Conservation (phyloP, 2,797 vertebrate species). For the Alfaro cultratus region DNA sequence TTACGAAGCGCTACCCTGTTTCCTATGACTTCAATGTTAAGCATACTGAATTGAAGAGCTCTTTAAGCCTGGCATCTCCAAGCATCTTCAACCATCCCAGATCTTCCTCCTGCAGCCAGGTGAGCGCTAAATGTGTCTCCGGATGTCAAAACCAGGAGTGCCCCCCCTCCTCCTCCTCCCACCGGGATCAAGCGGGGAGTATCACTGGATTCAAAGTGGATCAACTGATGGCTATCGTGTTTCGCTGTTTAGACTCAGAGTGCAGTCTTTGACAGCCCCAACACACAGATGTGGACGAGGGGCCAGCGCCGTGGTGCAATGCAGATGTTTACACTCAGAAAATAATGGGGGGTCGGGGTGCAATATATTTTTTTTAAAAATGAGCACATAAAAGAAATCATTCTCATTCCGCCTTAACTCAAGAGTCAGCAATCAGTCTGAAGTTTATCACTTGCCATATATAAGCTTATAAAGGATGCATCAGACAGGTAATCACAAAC, state of each 20-base stretch:
- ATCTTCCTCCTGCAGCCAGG: conserved; percentile 45
- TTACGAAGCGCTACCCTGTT: background rate
- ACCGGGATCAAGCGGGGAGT: conserved; percentile 71
- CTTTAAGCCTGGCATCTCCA: background rate
- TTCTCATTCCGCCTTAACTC: conserved; percentile 14
- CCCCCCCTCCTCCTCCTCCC: conserved; percentile 34
- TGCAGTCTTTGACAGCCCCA: conserved; percentile 44
- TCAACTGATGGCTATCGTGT: conserved; percentile 75
- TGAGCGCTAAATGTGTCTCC: conserved; percentile 60
- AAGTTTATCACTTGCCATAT: conserved; percentile 32
- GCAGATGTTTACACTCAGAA: conserved; percentile 74
- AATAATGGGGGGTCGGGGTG: background rate
- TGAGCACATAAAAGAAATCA: conserved; percentile 3
- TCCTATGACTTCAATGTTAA: background rate
- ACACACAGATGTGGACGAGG: conserved; percentile 67
- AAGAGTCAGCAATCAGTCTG: conserved; percentile 11
- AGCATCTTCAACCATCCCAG: background rate
- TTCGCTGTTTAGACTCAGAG: conserved; percentile 68
- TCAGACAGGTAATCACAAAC: conserved; percentile 34
- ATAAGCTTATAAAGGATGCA: conserved; percentile 16
- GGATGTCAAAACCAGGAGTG: conserved; percentile 59
- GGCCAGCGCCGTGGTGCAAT: conserved; percentile 68
- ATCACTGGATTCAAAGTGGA: conserved; percentile 78
- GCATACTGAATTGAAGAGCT: background rate
- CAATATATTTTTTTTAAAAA: background rate